Conservation (phyloP, 2,797 vertebrate genomes). For the Trichosurus vulpecula region DNA sequence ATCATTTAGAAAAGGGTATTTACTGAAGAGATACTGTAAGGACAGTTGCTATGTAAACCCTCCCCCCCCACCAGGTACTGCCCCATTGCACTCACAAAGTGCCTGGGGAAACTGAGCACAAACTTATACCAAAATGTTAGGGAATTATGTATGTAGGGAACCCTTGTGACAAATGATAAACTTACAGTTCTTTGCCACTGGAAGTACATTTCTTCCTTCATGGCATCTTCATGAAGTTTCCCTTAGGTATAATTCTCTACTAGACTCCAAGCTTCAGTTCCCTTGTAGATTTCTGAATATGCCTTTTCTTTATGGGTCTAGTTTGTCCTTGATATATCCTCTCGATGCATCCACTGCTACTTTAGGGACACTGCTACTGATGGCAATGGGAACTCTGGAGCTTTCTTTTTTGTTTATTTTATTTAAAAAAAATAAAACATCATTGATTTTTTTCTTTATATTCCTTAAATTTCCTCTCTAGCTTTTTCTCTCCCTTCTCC, state of each 20-base stretch:
- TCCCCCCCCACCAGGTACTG: neutral
- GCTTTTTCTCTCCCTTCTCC: neutral
- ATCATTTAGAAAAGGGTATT: neutral
- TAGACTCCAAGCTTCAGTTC: neutral
- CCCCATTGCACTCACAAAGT: neutral
- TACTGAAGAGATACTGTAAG: neutral
- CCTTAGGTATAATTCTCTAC: neutral
- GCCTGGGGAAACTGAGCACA: neutral
- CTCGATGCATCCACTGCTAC: neutral
- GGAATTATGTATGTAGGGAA: neutral
- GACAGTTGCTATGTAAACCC: neutral
- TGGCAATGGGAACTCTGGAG: neutral
- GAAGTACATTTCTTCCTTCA: neutral
- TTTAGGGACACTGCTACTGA: neutral
- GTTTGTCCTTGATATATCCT: neutral
- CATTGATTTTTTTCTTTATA: neutral
- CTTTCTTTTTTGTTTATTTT: neutral
- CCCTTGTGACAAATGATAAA: neutral
- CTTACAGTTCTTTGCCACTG: neutral
- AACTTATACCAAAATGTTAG: neutral
- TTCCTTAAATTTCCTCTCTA: neutral
- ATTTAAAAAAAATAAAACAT: neutral
- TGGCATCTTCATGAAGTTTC: neutral
- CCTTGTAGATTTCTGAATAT: neutral
- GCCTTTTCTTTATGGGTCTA: neutral